Percentiles rank a stretch among this genome's conserved stretches.
Evolutionary conservation across 2,797 vertebrate genomes (phyloP).

Genomic region (Pantherophis alleghaniensis): DNA sequence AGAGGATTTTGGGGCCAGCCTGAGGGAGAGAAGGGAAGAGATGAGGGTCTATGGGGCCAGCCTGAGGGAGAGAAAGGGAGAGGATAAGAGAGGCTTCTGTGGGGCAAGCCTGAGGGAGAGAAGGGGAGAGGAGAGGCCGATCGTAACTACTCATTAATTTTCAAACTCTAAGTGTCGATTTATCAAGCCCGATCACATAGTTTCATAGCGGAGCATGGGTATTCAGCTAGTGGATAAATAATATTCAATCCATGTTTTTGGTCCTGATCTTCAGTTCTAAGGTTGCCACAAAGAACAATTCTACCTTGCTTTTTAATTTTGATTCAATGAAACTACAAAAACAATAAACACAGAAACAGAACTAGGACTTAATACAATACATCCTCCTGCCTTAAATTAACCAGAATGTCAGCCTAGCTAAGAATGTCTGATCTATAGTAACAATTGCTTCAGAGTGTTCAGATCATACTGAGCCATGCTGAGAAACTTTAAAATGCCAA

Average conservation of each 20-base stretch:
- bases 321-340: not conserved
- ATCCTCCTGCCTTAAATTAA: not conserved
- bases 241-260: not conserved
- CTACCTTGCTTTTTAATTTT: not conserved
- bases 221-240: not conserved
- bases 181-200: too few species aligned
- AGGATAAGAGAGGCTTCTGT: too few species aligned
- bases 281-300: not conserved
- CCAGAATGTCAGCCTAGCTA: not conserved
- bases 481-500: not conserved
- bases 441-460: not conserved
- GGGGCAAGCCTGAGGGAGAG: too few species aligned
- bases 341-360: not conserved
- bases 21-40: too few species aligned
- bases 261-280: not conserved
- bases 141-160: too few species aligned
- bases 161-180: too few species aligned
- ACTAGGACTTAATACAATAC: not conserved
- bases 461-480: not conserved
- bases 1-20: too few species aligned
- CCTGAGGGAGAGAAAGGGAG: too few species aligned
- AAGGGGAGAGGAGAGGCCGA: too few species aligned
- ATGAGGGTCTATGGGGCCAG: too few species aligned
- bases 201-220: too few species aligned
- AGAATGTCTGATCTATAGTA: not conserved